Evolutionary conservation across 2,888 invertebrate genomes (phyloP), one percentile per base, ranked within the genome.

Genomic region (Polymixis lichenea): DNA sequence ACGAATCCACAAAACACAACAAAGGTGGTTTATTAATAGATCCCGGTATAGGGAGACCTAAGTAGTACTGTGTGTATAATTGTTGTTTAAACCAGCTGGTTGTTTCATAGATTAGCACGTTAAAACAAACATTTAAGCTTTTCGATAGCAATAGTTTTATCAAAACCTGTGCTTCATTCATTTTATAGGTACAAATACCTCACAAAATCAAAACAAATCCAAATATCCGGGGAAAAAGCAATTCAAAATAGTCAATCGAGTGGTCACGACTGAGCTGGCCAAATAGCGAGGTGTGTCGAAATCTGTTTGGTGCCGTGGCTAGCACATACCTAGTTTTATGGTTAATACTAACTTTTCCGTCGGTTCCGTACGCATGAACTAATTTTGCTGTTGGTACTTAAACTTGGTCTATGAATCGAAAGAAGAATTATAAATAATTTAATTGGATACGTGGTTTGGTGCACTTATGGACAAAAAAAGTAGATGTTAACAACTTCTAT

Each of bases 221-320:
- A 81, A 82, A 81, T 72, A 79, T 77, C 68, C 64, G 53, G 76
- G 75, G 62, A 78, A 86, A 88, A 89, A 85, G 76, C 87, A 82
- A 89, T 89, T 87, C 79, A 77, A 79, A 83, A 89, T 85, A 83
- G 80, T 86, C 86, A 89, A 90, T 89, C 87, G 88, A 89, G 86
- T 88, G 90, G 89, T 90, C 86, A 87, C 89, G 86, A 89, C 87
- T 87, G 90, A 90, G 84, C 90, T 88, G 89, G 90, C 91, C 94
- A 94, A 95, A 94, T 94, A 95, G 92, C 86, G 91, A 87, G 88
- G 89, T 91, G 91, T 91, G 92, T 91, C 89, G 89, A 92, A 95
- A 93, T 93, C 92, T 92, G 92, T 89, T 89, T 86, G 84, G 71
- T 56, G 51, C 49, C 38, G 49, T 13, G 17, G n/a, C 49, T 38